Evolutionary conservation across 2,113 vertebrate species (phyloP), one percentile per base, ranked within the genome.

Genomic region (Meleagris gallopavo): DNA sequence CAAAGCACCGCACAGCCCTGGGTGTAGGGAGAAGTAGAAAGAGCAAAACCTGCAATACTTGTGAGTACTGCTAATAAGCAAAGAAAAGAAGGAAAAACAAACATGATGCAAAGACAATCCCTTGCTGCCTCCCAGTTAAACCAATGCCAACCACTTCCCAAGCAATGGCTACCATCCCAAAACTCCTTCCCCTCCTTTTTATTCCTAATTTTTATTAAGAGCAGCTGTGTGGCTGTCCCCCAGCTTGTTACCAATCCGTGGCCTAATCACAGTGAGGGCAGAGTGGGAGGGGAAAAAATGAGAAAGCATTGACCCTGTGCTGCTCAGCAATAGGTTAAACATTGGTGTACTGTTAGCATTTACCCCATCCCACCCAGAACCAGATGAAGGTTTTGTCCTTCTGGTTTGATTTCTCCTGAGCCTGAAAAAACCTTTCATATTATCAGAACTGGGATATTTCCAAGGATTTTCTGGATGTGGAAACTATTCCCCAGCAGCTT

Each of bases 111-210:
- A 75, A 72, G n/a, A 21, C n/a, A n/a, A 40, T 65, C 25, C 2
- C 40, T 38, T 9, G 1, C 4, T 25, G 13, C 10, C 60, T 58
- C 67, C 58, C 29, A 22, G 1, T 27, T 5, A 62, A 3, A 45
- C 5, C 25, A 7, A 0, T 3, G 5, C 54, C 70, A 50, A 7
- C 13, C 18, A 32, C 22, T 46, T 74, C 52, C 46, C 0, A 2
- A 30, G 13, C 18, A n/a, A 8, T 2, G 4, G 14, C 57, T 27
- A 8, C 79, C 16, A 27, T 80, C 17, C 43, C 54, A 5, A 54
- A 65, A n/a, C 2, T 9, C 0, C 43, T 8, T 46, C 16, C 30
- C 10, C 10, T 50, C 20, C 7, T 0, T 16, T 60, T 65, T 65
- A 1, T 8, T 29, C 52, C 36, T 64, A 27, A 2, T 67, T 77